phyloP scores from a whole-genome alignment of 2,797 vertebrate species.

The Amazonetta brasiliensis region DNA sequence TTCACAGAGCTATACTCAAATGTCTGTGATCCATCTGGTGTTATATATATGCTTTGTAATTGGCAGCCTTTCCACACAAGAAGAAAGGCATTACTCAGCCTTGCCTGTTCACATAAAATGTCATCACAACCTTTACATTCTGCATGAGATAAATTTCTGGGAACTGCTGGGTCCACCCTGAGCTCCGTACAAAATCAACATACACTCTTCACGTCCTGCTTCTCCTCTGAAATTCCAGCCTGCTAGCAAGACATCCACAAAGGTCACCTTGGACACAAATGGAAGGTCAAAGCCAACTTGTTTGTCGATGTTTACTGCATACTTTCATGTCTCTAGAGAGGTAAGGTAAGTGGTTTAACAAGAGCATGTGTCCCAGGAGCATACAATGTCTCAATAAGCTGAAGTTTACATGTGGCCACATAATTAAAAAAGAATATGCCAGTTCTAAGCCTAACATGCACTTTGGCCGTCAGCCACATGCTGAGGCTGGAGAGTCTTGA shows the following conservation, averaged over 20 bases:
- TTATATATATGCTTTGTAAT: not conserved
- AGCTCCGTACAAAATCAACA: not conserved
- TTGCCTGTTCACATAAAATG: not conserved
- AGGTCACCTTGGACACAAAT: not conserved
- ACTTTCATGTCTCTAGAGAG: not conserved
- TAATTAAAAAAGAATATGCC: not conserved
- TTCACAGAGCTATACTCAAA: not conserved
- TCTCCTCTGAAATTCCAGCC: not conserved
- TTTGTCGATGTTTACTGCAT: not conserved
- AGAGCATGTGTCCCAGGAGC: not conserved
- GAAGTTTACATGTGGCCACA: not conserved
- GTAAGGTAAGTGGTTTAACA: not conserved
- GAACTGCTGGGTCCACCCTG: not conserved
- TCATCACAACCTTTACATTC: not conserved
- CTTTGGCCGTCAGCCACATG: not conserved
- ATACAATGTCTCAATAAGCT: accelerated
- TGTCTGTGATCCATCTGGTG: not conserved
- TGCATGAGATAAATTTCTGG: not conserved
- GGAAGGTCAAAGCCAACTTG: not conserved
- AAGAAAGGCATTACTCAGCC: not conserved
- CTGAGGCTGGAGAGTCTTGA: not conserved
- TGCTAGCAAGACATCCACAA: not conserved
- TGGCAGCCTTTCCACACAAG: not conserved
- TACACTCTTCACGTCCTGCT: not conserved
- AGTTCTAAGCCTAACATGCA: not conserved